These are phyloP conservation scores for Littorina saxatilis DNA, from an alignment of 1,140 invertebrate genomes.

Conservation along the genomic window DNA sequence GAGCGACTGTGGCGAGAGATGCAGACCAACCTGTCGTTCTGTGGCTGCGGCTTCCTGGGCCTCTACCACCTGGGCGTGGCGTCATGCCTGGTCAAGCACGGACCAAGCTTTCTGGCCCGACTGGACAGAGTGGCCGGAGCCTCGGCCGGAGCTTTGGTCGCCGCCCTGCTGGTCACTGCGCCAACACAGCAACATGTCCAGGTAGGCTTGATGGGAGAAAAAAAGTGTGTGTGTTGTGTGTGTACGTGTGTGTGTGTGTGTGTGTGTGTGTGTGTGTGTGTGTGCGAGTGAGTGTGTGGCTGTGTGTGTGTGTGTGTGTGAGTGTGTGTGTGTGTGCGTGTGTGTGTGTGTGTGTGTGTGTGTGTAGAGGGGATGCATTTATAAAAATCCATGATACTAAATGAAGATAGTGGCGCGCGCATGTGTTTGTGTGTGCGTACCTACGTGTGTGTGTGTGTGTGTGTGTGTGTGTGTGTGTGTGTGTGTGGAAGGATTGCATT, in stretches of 20 bases:
- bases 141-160: constrained; percentile 67
- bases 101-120: constrained; percentile 52
- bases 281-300: neutral
- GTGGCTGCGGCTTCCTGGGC: constrained; percentile 69
- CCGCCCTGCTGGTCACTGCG: constrained; percentile 57
- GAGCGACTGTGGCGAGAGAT: too few species aligned
- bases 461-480: constrained; percentile 17
- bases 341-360: neutral
- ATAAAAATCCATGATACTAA: too few species aligned
- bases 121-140: constrained; percentile 64
- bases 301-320: constrained; percentile 22
- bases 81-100: constrained; percentile 58
- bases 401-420: neutral
- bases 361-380: too few species aligned
- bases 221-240: neutral
- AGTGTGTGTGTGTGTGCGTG: constrained; percentile 18
- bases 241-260: neutral
- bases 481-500: neutral
- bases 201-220: constrained; percentile 45
- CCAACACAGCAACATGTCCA: constrained; percentile 52
- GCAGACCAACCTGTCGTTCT: constrained; percentile 63
- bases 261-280: constrained; percentile 18
- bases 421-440: constrained; percentile 5
- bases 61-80: constrained; percentile 70
- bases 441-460: constrained; percentile 21